phyloP scores from a whole-genome alignment of 1,140 invertebrate genomes.

The fruit fly (Drosophila melanogaster) region DNA sequence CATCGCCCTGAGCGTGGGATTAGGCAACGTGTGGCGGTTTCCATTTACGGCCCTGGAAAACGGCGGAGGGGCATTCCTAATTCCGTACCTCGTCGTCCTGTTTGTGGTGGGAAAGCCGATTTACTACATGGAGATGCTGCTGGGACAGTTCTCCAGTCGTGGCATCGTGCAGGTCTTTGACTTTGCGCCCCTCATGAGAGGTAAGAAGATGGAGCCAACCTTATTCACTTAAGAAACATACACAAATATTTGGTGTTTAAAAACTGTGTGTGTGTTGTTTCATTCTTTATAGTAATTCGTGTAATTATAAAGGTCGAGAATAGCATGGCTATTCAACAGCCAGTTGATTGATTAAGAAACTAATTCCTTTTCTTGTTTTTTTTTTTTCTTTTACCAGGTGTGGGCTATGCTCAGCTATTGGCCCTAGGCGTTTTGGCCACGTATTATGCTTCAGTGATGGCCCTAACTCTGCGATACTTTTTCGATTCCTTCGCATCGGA shows the following conservation, averaged over 20 bases:
- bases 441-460: conserved; percentile 92
- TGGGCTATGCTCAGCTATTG: conserved; percentile 91
- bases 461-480: conserved; percentile 90
- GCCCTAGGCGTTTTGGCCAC: conserved; percentile 88
- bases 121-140: conserved; percentile 94
- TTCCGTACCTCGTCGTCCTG: conserved; percentile 93
- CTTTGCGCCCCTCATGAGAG: conserved; percentile 87
- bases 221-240: no score
- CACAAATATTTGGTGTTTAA: neutral
- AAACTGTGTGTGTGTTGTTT: neutral
- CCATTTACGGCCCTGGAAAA: conserved; percentile 94
- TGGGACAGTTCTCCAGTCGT: conserved; percentile 91
- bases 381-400: conserved; percentile 85
- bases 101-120: conserved; percentile 94
- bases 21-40: conserved; percentile 89
- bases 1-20: conserved; percentile 94
- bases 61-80: conserved; percentile 90
- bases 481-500: conserved; percentile 86
- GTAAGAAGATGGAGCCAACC: conserved; percentile 72
- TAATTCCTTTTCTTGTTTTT: neutral
- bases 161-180: conserved; percentile 89
- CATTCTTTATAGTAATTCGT: no score
- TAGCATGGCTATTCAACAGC: no score
- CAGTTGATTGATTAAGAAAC: neutral
- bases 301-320: no score